phyloP scores from a whole-genome alignment of 2,797 vertebrate genomes.

The Enteromius treurensis region DNA sequence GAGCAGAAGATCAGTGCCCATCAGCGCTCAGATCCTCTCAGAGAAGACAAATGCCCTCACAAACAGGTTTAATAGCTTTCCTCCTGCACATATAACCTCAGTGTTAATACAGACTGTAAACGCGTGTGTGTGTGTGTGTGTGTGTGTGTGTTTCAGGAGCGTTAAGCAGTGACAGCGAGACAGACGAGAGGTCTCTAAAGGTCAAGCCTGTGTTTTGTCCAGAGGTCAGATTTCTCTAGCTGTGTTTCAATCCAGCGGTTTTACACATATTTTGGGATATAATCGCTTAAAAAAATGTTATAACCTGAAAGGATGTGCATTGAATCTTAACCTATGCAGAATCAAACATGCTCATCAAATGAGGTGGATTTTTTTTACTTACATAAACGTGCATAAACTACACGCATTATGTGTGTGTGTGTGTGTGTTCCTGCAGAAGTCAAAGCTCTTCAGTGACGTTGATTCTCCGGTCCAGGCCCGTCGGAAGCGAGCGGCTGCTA shows the following conservation, averaged over 20 bases:
- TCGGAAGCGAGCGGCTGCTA: slow-evolving; percentile 62
- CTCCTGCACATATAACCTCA: neutral
- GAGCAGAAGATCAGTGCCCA: neutral
- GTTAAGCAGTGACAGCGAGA: slow-evolving; percentile 71
- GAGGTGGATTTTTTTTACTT: neutral
- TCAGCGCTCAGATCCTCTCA: slow-evolving; percentile 4
- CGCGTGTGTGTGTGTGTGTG: neutral
- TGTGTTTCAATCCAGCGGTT: neutral
- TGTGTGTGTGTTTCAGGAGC: slow-evolving; percentile 46
- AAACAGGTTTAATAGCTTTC: slow-evolving; percentile 61
- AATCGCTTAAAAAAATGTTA: neutral
- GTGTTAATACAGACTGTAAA: neutral
- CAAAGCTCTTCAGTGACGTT: slow-evolving; percentile 65
- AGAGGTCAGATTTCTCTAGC: slow-evolving; percentile 54
- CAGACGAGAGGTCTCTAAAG: slow-evolving; percentile 63
- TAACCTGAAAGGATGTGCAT: neutral
- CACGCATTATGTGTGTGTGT: neutral
- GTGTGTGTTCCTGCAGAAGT: slow-evolving; percentile 56
- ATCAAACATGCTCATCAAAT: neutral
- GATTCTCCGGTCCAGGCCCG: slow-evolving; percentile 71
- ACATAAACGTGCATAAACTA: too few species aligned
- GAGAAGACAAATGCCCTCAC: slow-evolving; percentile 36
- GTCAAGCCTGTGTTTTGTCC: slow-evolving; percentile 70
- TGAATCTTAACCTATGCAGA: neutral
- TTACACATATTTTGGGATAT: neutral